Base-by-base conservation (phyloP, 2,797 vertebrate species). In the Sternotherus odoratus region DNA sequence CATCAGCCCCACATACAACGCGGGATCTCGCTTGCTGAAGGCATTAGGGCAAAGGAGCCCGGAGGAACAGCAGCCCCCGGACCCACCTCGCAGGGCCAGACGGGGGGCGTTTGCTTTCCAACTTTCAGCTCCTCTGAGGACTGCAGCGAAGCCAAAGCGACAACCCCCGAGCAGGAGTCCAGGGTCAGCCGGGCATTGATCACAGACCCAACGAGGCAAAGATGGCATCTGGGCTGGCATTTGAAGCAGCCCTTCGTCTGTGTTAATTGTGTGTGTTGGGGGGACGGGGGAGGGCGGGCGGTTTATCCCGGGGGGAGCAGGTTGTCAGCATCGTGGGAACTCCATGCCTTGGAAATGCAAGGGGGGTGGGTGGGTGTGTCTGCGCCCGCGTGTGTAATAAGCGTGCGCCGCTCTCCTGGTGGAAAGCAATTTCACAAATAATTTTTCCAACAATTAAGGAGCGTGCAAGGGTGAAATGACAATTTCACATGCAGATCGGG, bases 341-440 rank as follows among this genome's bases (percentile, higher is more conserved):
- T 95, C 97, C 95, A 96, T 95, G 97, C 96, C 23, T 66, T 92
- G 36, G 97, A 94, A 92, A 98, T 97, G 78, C 74, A 95, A 2
- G 53, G 56, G 36, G 54, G 16, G 48, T 53, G 39, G 21, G 19
- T 39, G 72, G 85, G 28, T 94, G 96, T 94, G 56, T 39, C 49
- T 49, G 49, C 49, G 43, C 21, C 12, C 36, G 72, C 85, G 26
- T 94, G 96, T 94, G 91, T 97, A 98, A 98, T 98, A 98, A 98
- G 98, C 97, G 98, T 98, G 98, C 98, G 94, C 96, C 98, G 98
- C 98, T 98, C 97, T 98, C 98, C 98, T 98, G 98, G 98, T 98
- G 98, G 98, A 99, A 98, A 98, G 98, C 99, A 99, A 99, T 99
- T 99, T 99, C 99, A 99, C 99, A 99, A 99, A 99, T 99, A 98